Evolutionary conservation across 2,797 vertebrate genomes (phyloP), one percentile per base, ranked within the genome.

Genomic region (Neosilurus mollespiculum): DNA sequence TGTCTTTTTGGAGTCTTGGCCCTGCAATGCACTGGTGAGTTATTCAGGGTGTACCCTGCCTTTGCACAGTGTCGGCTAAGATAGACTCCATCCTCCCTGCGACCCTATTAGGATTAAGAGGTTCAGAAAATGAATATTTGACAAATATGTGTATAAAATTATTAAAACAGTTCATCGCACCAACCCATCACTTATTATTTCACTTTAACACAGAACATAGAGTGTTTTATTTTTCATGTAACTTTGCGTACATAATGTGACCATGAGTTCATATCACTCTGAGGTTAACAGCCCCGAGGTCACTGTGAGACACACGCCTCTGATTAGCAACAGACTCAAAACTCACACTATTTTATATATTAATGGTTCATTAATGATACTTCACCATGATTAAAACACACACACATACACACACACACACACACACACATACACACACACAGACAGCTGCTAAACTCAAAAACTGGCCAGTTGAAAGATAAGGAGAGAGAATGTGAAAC

Each of bases 241-340:
- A 20, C 37, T 69, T 49, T n/a, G 4, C 0, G 9, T 34, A 16
- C 14, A 16, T 66, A 34, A 66, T 34, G 26, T 66, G 65, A 64
- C 78, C 64, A 24, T 65, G 73, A 81, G 65, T 61, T 83, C 51
- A 18, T 76, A 49, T 58, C 20, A 9, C 15, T 12, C 24, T 56
- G 56, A 80, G 87, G 85, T 88, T 71, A 86, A 86, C n/a, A 62
- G 24, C 85, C 83, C 34, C 0, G 69, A 82, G 78, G 81, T 83
- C 83, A 83, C 26, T 6, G n/a, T 56, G 20, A 51, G 51, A 65
- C 8, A 22, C 54, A 81, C 70, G 34, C 20, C 16, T 18, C 34
- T 69, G 20, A 34, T 30, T 62, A 22, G 34, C 64, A 71, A 59
- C 24, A 62, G 8, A 49, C 61, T 30, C 73, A 18, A 56, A 59